Percentiles rank a stretch among this genome's conserved stretches.
Evolutionary conservation across 2,113 vertebrate genomes (phyloP).

Genomic region (Uria lomvia): DNA sequence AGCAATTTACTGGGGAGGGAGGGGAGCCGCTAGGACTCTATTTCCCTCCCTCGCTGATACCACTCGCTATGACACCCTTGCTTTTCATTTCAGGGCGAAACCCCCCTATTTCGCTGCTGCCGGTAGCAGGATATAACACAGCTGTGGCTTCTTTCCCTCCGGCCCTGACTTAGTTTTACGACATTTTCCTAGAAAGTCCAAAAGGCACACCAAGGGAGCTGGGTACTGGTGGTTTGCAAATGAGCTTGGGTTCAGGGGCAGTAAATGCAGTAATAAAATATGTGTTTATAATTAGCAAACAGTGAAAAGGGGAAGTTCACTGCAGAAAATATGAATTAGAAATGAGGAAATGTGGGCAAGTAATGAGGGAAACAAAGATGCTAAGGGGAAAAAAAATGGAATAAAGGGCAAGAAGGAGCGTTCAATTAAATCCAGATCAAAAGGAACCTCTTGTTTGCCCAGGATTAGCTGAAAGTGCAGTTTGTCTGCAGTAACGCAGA

Average conservation of each 20-base stretch:
- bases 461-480: not conserved
- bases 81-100: not conserved
- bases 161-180: not conserved
- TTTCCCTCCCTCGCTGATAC: not conserved
- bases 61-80: not conserved
- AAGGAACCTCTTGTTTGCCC: not conserved
- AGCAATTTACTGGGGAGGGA: not conserved
- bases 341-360: not conserved
- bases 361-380: not conserved
- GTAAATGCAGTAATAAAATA: not conserved
- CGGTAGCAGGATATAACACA: not conserved
- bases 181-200: not conserved
- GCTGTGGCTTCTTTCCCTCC: not conserved
- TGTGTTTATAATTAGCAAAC: not conserved
- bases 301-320: not conserved
- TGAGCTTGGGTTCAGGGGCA: not conserved
- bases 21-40: not conserved
- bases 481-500: not conserved
- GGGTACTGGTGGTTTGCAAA: not conserved
- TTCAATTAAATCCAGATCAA: not conserved
- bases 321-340: not conserved
- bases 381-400: not conserved
- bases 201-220: not conserved
- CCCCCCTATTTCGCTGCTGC: not conserved
- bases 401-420: not conserved